Base-by-base conservation (phyloP, 2,888 invertebrate species). In the Torymus auratus region DNA sequence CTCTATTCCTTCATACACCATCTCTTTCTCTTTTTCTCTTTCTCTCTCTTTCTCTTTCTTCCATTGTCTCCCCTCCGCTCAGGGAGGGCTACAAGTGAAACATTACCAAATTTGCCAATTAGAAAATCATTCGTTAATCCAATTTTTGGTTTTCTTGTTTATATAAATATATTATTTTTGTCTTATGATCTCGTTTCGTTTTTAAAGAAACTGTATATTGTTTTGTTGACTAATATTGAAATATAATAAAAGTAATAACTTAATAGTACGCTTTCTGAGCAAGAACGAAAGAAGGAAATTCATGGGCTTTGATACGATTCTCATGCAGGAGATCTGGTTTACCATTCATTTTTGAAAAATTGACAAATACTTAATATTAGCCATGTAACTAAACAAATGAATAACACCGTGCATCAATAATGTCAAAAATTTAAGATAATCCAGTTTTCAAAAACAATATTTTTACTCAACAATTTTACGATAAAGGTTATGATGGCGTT, bases 11-110 rank as follows among this genome's bases (percentile, higher is more conserved):
- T 72, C 17, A 50, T 72, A 52, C 50, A 65, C 15, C 64, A 76
- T 62, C 78, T 78, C 80, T 83, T 67, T 78, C 75, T 80, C 41
- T 74, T 79, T 75, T 72, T 76, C 79, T 83, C 81, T 85, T 83
- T 85, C 82, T 81, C 83, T 83, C 78, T 83, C 74, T 80, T 76
- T 83, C 83, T 82, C 79, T 83, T 70, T 78, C 83, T 83, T 84
- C 84, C 85, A 81, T 86, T 87, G 88, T 87, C 89, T 89, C 87
- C 90, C 90, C 90, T 90, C 90, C 90, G 87, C 89, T 87, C 89
- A 88, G 88, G 91, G 91, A 91, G 90, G 91, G 90, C 91, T 91
- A 90, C 88, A 91, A 91, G 90, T 91, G 89, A 91, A 91, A 91
- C 89, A 91, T 90, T 88, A 91, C 89, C 90, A 91, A 91, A 91